Base-by-base conservation (phyloP, 1,140 invertebrate genomes). In the Anagrus nilaparvatae region DNA sequence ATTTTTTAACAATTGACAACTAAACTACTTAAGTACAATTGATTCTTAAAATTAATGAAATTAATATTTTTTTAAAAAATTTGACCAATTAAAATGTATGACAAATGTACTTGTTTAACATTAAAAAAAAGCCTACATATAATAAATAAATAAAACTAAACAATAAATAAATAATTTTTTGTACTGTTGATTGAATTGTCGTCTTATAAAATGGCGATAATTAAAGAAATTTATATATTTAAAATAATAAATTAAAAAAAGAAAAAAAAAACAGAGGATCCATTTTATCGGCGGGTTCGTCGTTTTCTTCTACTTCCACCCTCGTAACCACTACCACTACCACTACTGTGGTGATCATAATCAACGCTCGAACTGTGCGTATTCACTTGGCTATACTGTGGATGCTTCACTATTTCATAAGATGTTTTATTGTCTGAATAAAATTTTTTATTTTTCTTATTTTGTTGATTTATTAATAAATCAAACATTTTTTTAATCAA, bases 331-430 rank as follows among this genome's bases (percentile, higher is more conserved):
- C 55, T 76, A 56, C 76, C 78, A 18, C 54, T 76, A 56, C 76
- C 78, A 56, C 79, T 79, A 50, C 76, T 74, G 20, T 73, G 74
- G 47, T 79, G 75, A 49, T 75, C 76, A 36, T 74, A 76, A 29
- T 81, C 81, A 45, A 81, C 77, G 58, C 82, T 81, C 10, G 77
- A 75, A 2, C 82, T 84, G 54, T 86, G 83, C 4, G 81, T 79
- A 49, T 87, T 81, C 50, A 75, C 75, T 58, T 82, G 79, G 27
- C 77, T 81, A 37, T 84, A 76, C 50, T 85, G 77, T n/a, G 84
- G 84, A 63, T 85, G 80, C 59, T 87, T 87, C 13, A 87, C 78
- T 55, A 87, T 85, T 63, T 87, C 84, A 52, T 85, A 83, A 10
- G 84, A 85, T 3, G 82, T 86, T 59, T 84, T 86, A 24, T 56